Evolutionary conservation across 2,888 invertebrate genomes (phyloP).

Genomic region (Anthrax anthrax): DNA sequence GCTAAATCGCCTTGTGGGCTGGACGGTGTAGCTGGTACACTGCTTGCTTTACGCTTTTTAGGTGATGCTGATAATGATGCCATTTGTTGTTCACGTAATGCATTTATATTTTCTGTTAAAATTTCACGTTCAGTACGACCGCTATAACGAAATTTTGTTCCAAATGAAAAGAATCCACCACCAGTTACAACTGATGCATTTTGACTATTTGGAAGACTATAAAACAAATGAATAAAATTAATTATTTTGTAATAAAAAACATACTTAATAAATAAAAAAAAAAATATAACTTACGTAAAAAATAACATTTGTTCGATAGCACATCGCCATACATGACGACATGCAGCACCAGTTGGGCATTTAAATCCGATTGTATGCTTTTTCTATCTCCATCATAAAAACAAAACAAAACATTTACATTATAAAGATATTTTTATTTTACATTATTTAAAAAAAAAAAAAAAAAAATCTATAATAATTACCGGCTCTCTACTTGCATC

Average conservation of each 20-base stretch:
- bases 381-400: slow-evolving; percentile 59
- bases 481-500: slow-evolving; percentile 53
- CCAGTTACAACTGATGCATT: slow-evolving; percentile 81
- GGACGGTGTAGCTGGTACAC: slow-evolving; percentile 76
- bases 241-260: too few relatives aligned
- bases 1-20: slow-evolving; percentile 48
- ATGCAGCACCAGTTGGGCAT: slow-evolving; percentile 81
- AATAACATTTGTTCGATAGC: slow-evolving; percentile 96
- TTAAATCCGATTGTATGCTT: slow-evolving; percentile 92
- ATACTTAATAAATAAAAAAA: neutral
- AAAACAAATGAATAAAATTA: too few relatives aligned
- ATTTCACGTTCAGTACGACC: slow-evolving; percentile 88
- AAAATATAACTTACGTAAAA: slow-evolving; percentile 69
- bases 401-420: slow-evolving; percentile 8
- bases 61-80: slow-evolving; percentile 39
- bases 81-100: slow-evolving; percentile 46
- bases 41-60: slow-evolving; percentile 62
- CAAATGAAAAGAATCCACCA: slow-evolving; percentile 85
- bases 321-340: slow-evolving; percentile 93
- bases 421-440: neutral
- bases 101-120: slow-evolving; percentile 61
- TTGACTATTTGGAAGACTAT: slow-evolving; percentile 69
- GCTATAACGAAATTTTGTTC: slow-evolving; percentile 85
- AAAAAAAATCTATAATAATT: too few relatives aligned
- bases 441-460: slow-evolving; percentile 1